These are phyloP conservation scores for Melipona beecheii DNA, from an alignment of 2,888 invertebrate genomes.

Conservation along the genomic window DNA sequence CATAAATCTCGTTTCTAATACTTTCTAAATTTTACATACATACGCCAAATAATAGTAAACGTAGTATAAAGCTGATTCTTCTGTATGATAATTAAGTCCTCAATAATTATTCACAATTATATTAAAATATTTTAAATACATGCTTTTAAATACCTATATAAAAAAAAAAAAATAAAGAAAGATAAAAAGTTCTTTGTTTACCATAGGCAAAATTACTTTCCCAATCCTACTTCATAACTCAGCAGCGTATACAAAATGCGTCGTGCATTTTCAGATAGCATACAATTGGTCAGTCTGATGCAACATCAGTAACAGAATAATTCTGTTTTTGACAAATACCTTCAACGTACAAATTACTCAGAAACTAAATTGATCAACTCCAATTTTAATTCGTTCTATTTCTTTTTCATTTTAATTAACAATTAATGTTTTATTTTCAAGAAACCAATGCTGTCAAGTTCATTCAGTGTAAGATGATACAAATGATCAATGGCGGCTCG, in stretches of 20 bases:
- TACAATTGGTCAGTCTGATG: constrained; percentile 45
- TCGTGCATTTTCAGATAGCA: background rate
- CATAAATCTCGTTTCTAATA: background rate
- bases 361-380: too few relatives aligned
- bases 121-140: background rate
- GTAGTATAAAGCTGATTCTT: background rate
- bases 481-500: background rate
- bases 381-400: background rate
- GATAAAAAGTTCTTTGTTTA: background rate
- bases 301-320: constrained; percentile 23
- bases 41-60: background rate
- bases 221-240: constrained; percentile 35
- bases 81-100: background rate
- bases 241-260: constrained; percentile 19
- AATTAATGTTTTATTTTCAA: background rate
- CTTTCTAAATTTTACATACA: background rate
- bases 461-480: background rate
- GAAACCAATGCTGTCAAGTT: background rate
- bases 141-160: background rate
- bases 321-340: background rate
- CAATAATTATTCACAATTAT: background rate
- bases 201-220: background rate
- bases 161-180: background rate
- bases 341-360: too few relatives aligned
- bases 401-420: background rate